These are phyloP conservation scores for Panurus biarmicus DNA, from an alignment of 2,113 vertebrate species.

Conservation along the genomic window DNA sequence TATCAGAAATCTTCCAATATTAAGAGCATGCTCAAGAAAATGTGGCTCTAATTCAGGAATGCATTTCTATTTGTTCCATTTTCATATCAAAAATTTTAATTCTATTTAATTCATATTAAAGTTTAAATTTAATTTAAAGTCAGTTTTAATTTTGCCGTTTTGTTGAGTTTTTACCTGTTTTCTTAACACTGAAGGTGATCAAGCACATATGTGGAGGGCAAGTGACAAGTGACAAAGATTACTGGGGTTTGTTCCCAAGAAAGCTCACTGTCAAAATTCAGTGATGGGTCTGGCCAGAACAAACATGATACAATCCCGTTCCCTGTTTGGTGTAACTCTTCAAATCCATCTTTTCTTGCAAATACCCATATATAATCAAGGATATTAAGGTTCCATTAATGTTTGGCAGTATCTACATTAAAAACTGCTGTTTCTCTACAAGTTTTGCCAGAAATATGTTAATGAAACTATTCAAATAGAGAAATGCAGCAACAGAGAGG, in stretches of 20 bases:
- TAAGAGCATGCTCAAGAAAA: neutral
- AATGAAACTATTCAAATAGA: neutral
- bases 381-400: neutral
- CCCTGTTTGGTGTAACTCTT: neutral
- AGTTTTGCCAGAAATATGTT: neutral
- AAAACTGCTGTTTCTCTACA: neutral
- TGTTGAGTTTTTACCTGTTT: neutral
- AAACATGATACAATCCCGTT: fast-evolving
- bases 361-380: neutral
- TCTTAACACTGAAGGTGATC: neutral
- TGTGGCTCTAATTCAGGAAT: neutral
- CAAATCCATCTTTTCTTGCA: neutral
- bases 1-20: neutral
- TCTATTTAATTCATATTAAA: neutral
- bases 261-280: neutral
- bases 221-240: neutral
- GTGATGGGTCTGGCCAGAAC: neutral
- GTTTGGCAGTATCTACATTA: neutral
- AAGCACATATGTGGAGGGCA: neutral
- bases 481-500: neutral
- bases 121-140: neutral
- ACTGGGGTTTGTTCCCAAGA: neutral
- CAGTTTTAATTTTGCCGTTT: neutral
- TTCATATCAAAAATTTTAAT: neutral
- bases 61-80: neutral